Percentiles rank a stretch among this genome's conserved stretches.
Evolutionary conservation across 2,113 vertebrate genomes (phyloP).

Genomic region (Neoarius graeffei): DNA sequence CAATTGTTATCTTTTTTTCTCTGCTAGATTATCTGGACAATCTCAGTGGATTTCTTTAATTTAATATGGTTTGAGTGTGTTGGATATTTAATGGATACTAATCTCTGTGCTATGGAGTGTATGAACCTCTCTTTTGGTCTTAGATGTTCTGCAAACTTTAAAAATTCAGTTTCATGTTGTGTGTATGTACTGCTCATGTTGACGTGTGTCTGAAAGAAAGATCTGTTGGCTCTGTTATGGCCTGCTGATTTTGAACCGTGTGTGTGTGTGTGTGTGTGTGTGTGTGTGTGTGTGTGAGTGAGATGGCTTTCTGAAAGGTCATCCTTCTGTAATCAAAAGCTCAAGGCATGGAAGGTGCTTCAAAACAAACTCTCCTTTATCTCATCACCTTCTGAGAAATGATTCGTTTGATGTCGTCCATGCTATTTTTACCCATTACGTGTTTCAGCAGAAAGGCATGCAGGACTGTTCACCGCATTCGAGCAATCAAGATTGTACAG

Average conservation of each 20-base stretch:
- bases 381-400: not conserved
- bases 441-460: constrained; percentile 34
- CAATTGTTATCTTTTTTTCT: constrained; percentile 10
- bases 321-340: not conserved
- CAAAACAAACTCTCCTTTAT: not conserved
- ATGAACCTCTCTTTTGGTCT: not conserved
- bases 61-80: constrained; percentile 52
- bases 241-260: constrained; percentile 8
- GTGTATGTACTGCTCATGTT: not conserved
- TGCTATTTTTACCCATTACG: constrained; percentile 37
- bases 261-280: constrained; percentile 23
- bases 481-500: not conserved
- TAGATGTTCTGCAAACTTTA: not conserved
- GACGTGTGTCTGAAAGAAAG: not conserved
- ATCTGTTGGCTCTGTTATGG: not conserved
- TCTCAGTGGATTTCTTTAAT: constrained; percentile 44
- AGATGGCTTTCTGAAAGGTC: not conserved
- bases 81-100: constrained; percentile 38
- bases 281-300: not conserved
- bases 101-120: constrained; percentile 4
- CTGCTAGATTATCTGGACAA: constrained; percentile 27
- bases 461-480: not conserved
- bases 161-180: not conserved
- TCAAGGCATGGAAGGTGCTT: not conserved
- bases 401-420: constrained; percentile 26